Percentiles rank a stretch among this genome's conserved stretches.
These are phyloP conservation scores for Agelas oroides DNA, from an alignment of 37 sponge, comb jelly and placozoan genomes.

Conservation along the genomic window DNA sequence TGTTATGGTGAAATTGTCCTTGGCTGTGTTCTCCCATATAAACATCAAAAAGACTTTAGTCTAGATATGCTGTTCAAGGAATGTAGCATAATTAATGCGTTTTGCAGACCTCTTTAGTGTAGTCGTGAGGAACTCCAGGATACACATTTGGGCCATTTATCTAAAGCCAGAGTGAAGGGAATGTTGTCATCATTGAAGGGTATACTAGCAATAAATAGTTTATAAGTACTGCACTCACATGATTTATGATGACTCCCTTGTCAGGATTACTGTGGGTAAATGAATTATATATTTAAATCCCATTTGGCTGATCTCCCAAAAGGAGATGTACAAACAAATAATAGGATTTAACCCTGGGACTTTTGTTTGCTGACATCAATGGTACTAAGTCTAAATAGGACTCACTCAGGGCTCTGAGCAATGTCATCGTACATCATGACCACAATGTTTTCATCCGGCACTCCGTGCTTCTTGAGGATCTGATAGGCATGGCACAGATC, in stretches of 20 bases:
- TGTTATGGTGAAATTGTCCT: no score
- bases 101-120: conserved; percentile 55
- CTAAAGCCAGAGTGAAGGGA: conserved; percentile 14
- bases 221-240: conserved; percentile 19
- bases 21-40: no score
- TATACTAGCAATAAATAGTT: not conserved
- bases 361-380: no score
- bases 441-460: conserved; percentile 68
- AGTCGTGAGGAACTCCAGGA: conserved; percentile 71
- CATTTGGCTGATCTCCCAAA: no score
- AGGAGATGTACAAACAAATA: no score
- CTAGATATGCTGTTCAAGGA: no score
- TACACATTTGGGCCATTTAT: conserved; percentile 73
- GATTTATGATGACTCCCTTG: conserved; percentile 63
- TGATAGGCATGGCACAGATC: conserved; percentile 89
- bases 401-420: conserved; percentile 72
- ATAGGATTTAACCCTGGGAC: no score
- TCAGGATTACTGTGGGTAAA: conserved; percentile 66
- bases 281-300: not conserved
- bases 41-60: no score
- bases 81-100: not conserved
- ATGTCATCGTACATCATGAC: conserved; percentile 89
- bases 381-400: not conserved
- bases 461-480: conserved; percentile 66
- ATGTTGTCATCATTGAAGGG: no score